These are phyloP conservation scores for Holacanthus passer DNA, from an alignment of 2,113 vertebrate species.

Conservation along the genomic window DNA sequence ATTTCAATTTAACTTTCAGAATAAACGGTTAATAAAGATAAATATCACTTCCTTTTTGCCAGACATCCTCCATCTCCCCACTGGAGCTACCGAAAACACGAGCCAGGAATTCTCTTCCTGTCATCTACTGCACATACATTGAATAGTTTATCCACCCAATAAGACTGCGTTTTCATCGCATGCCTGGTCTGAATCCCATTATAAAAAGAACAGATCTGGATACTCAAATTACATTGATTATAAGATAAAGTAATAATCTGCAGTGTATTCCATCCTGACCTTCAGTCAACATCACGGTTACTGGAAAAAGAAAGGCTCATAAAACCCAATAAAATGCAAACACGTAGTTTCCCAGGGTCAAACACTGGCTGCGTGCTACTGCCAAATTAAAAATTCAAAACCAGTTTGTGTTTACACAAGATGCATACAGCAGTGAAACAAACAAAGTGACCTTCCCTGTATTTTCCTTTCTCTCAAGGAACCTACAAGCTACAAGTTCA, in stretches of 20 bases:
- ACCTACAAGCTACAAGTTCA: constrained; percentile 3
- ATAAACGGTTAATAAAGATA: not conserved
- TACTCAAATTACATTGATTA: constrained; percentile 45
- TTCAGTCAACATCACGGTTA: constrained; percentile 20
- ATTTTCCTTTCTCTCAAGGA: not conserved
- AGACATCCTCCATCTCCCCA: constrained; percentile 2
- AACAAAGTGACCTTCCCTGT: constrained; percentile 3
- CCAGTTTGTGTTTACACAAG: not conserved
- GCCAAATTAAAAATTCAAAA: constrained; percentile 39
- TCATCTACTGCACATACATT: constrained; percentile 26
- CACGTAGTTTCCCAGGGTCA: constrained; percentile 9
- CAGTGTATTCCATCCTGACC: constrained; percentile 9
- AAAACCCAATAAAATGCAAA: constrained; percentile 24
- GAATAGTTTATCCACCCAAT: constrained; percentile 17
- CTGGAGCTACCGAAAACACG: constrained; percentile 41
- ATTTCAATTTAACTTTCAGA: not conserved
- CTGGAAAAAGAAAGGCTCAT: constrained; percentile 26
- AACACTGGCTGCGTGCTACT: not conserved
- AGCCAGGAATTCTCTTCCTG: constrained; percentile 13
- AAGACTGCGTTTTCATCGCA: constrained; percentile 11
- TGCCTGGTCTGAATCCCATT: constrained; percentile 20
- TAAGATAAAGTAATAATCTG: constrained; percentile 41
- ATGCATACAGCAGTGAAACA: constrained; percentile 2
- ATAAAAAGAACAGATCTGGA: constrained; percentile 32
- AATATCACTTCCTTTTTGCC: not conserved